These are phyloP conservation scores for Cyclura pinguis DNA, from an alignment of 2,797 vertebrate species.

Conservation along the genomic window DNA sequence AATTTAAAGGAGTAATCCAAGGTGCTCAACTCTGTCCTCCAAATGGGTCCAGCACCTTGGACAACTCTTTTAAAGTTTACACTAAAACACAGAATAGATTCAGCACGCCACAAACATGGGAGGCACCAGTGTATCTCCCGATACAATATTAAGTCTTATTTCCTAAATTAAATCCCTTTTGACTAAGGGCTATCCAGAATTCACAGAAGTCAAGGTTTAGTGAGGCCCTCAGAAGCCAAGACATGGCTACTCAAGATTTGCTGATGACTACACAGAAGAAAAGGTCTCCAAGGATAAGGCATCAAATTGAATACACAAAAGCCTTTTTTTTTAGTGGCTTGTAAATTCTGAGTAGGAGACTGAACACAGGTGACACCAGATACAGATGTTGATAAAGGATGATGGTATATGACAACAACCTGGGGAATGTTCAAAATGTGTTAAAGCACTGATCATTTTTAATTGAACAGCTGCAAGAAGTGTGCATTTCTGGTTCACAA, in stretches of 20 bases:
- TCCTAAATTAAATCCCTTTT: background rate
- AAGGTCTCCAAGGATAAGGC: slow-evolving; percentile 25
- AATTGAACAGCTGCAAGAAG: background rate
- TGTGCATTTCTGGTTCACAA: background rate
- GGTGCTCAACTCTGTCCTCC: too few species aligned
- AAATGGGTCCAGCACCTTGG: too few species aligned
- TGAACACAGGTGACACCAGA: background rate
- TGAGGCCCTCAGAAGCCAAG: background rate
- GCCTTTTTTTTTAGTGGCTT: slow-evolving; percentile 59
- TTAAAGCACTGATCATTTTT: background rate
- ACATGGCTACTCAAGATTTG: background rate
- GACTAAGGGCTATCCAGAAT: background rate
- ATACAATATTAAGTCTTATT: background rate
- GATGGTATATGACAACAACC: background rate
- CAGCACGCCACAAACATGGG: too few species aligned
- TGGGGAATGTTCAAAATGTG: background rate
- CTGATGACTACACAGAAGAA: slow-evolving; percentile 42
- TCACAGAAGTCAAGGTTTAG: too few species aligned
- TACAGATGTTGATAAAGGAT: background rate
- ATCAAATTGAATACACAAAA: slow-evolving; percentile 64
- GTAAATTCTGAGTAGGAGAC: slow-evolving; percentile 54
- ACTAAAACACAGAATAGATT: too few species aligned
- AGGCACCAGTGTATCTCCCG: background rate
- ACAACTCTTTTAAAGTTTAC: too few species aligned
- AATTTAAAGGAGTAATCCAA: too few species aligned